These are phyloP conservation scores for Anolis apletophallus DNA, from an alignment of 2,797 vertebrate genomes.

Conservation along the genomic window DNA sequence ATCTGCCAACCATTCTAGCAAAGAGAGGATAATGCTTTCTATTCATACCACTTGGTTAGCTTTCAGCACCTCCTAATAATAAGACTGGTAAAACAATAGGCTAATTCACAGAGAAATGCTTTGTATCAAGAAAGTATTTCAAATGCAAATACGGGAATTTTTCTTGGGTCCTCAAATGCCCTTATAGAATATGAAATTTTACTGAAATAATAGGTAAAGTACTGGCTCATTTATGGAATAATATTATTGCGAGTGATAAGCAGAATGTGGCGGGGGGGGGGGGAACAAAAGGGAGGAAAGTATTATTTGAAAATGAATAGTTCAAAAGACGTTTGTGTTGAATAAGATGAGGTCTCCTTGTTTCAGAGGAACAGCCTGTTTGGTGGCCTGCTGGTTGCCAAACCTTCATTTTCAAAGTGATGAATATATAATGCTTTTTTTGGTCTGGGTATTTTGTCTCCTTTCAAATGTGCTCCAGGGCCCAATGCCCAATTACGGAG, in stretches of 20 bases:
- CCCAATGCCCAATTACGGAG: too few species aligned
- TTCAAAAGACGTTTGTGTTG: conserved; percentile 17
- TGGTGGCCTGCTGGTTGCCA: conserved; percentile 46
- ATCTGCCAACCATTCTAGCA: conserved; percentile 20
- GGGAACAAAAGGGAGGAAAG: conserved; percentile 39
- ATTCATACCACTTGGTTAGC: conserved; percentile 35
- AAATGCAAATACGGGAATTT: conserved; percentile 60
- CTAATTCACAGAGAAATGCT: conserved; percentile 5
- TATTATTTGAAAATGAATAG: conserved; percentile 19
- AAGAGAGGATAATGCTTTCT: conserved; percentile 33
- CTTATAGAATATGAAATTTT: conserved; percentile 28
- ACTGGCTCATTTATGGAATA: conserved; percentile 43
- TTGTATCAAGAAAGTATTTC: conserved; percentile 52
- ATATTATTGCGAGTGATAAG: conserved; percentile 49
- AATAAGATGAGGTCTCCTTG: conserved; percentile 6
- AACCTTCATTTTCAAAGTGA: conserved; percentile 52
- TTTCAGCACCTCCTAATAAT: conserved; percentile 44
- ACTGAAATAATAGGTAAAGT: conserved; percentile 40
- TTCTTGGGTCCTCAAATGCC: conserved; percentile 58
- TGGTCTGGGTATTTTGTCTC: conserved; percentile 43
- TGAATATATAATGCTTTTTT: conserved; percentile 58
- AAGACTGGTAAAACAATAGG: conserved; percentile 26
- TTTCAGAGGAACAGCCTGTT: conserved; percentile 37
- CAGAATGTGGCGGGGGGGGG: conserved; percentile 37
- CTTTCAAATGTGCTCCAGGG: conserved; percentile 50